Conservation (phyloP, 2,797 vertebrate genomes). For the Smutsia gigantea region DNA sequence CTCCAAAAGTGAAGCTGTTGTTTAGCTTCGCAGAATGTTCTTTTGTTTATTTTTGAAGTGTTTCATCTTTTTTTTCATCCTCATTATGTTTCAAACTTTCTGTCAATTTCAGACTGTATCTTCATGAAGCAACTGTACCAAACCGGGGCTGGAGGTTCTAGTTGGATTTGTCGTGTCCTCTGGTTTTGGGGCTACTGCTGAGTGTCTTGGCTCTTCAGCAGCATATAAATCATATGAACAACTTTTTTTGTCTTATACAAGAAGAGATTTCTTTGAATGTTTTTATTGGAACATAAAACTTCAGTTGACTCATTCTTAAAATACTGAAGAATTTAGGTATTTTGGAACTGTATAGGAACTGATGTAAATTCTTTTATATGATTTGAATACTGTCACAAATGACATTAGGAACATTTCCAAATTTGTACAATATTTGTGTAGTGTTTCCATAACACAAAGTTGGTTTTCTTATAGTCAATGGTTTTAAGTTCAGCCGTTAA, state of each 20-base stretch:
- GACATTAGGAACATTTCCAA: neutral
- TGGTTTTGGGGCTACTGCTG: neutral
- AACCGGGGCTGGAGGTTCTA: neutral
- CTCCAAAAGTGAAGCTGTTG: neutral
- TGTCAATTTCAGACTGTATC: neutral
- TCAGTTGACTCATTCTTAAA: neutral
- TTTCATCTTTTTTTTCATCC: neutral
- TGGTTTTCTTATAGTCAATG: neutral
- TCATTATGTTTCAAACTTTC: neutral
- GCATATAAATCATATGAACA: neutral
- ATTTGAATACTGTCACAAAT: neutral
- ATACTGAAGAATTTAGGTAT: neutral
- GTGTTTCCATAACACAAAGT: neutral
- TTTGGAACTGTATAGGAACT: neutral
- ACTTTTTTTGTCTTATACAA: neutral
- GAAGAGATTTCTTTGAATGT: neutral
- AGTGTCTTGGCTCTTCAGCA: neutral
- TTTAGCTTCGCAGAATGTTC: neutral
- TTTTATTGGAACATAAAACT: neutral
- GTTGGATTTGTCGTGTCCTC: neutral
- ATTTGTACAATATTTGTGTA: neutral
- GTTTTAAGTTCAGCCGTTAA: neutral
- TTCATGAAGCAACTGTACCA: neutral
- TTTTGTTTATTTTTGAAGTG: neutral
- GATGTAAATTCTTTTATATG: neutral